phyloP scores from a whole-genome alignment of 2,797 vertebrate genomes.

The Eulemur coronatus region DNA sequence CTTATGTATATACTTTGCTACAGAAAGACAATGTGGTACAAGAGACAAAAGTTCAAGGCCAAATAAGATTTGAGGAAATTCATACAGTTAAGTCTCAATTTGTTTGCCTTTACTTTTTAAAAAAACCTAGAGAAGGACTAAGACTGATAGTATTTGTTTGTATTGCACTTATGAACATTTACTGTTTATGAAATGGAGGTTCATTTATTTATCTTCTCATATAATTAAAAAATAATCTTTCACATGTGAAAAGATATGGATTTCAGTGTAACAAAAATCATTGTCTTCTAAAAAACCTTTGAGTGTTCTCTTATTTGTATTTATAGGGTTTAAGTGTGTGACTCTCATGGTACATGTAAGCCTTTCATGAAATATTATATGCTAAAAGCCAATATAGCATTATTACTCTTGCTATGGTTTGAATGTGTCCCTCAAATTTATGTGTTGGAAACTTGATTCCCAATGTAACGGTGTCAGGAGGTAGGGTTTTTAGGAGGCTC shows the following conservation, averaged over 20 bases:
- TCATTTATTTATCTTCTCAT: slow-evolving; percentile 7
- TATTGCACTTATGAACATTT: neutral
- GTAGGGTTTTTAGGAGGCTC: neutral
- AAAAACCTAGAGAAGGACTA: neutral
- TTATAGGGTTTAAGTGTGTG: neutral
- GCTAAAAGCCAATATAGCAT: neutral
- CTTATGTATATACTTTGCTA: neutral
- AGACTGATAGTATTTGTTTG: slow-evolving; percentile 41
- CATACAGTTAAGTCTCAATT: slow-evolving; percentile 56
- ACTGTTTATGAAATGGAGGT: neutral
- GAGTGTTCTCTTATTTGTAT: neutral
- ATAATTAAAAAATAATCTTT: neutral
- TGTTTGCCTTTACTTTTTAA: neutral
- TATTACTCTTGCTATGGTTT: neutral
- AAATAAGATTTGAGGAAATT: slow-evolving; percentile 57
- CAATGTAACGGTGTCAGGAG: neutral
- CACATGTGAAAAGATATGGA: neutral
- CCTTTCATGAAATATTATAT: neutral
- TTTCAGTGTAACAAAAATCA: neutral
- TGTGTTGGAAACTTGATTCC: neutral
- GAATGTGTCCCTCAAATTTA: neutral
- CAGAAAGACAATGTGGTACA: slow-evolving; percentile 31
- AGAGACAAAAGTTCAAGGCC: slow-evolving; percentile 17
- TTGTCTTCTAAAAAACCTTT: neutral
- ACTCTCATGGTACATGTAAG: neutral